These are phyloP conservation scores for Oreocharis arfaki DNA, from an alignment of 2,113 vertebrate species.

Conservation along the genomic window DNA sequence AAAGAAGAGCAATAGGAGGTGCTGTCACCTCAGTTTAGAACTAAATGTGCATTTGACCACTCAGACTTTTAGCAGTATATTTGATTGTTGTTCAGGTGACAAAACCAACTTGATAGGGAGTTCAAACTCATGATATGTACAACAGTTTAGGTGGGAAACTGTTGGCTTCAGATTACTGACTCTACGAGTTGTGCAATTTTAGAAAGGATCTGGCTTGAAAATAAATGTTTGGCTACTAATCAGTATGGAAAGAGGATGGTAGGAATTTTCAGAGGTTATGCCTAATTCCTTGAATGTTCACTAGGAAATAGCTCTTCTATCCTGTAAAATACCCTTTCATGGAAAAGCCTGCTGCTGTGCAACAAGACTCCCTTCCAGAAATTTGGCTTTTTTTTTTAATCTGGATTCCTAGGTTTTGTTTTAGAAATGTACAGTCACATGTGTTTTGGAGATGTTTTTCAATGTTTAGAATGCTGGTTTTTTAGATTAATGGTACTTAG, in stretches of 20 bases:
- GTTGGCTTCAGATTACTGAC: not conserved
- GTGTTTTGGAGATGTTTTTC: not conserved
- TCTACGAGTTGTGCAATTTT: not conserved
- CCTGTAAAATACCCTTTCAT: not conserved
- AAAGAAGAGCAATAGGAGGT: not conserved
- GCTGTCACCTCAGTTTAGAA: not conserved
- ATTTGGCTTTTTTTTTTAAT: not conserved
- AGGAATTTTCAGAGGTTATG: not conserved
- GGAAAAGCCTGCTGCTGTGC: not conserved
- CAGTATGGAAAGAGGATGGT: not conserved
- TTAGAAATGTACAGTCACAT: not conserved
- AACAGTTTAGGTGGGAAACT: not conserved
- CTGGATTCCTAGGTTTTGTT: not conserved
- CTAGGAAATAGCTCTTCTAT: not conserved
- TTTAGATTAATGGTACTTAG: not conserved
- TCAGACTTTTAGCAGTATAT: not conserved
- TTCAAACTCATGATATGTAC: not conserved
- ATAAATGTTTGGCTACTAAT: not conserved
- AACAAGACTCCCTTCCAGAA: not conserved
- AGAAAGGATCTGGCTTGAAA: not conserved
- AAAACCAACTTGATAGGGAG: not conserved
- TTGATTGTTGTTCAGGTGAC: not conserved
- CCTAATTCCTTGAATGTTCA: not conserved
- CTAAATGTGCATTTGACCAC: not conserved
- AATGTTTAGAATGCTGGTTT: not conserved